Evolutionary conservation across 2,797 vertebrate species (phyloP).

Genomic region (Pipistrellus nathusii): DNA sequence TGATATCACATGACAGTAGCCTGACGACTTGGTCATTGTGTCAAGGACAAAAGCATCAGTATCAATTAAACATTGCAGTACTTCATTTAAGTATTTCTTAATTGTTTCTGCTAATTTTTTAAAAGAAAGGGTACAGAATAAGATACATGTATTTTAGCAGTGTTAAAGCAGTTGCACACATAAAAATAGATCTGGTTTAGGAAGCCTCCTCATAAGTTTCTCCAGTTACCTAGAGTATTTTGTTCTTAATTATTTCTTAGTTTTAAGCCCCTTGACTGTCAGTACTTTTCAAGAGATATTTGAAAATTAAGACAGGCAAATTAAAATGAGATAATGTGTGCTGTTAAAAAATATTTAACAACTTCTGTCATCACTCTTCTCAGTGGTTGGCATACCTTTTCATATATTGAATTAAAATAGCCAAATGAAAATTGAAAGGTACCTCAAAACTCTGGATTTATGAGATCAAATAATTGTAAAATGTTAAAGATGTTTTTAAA

Average conservation of each 20-base stretch:
- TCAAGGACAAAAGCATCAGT: conserved; percentile 95
- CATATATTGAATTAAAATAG: conserved; percentile 56
- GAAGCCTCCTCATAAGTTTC: conserved; percentile 59
- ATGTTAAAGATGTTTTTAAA: conserved; percentile 43
- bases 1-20: conserved; percentile 95
- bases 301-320: conserved; percentile 49
- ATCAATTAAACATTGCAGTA: conserved; percentile 87
- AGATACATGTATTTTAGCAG: background rate
- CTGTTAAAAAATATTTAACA: conserved; percentile 47
- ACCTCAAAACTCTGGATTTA: conserved; percentile 7
- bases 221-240: conserved; percentile 14
- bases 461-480: conserved; percentile 44
- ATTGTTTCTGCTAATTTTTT: conserved; percentile 78
- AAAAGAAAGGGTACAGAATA: conserved; percentile 2
- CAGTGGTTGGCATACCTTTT: conserved; percentile 25
- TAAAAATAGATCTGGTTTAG: conserved; percentile 41
- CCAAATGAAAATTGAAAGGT: conserved; percentile 54
- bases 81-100: conserved; percentile 83
- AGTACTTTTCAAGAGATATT: conserved; percentile 50
- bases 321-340: conserved; percentile 44
- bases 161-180: background rate
- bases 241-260: conserved; percentile 50
- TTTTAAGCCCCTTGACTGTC: conserved; percentile 23
- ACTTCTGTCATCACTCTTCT: background rate
- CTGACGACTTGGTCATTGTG: conserved; percentile 93